A percentile compares a stretch with the other conserved stretches of the same genome.
phyloP scores from a whole-genome alignment of 2,888 invertebrate species.

The Agrotis clavis region DNA sequence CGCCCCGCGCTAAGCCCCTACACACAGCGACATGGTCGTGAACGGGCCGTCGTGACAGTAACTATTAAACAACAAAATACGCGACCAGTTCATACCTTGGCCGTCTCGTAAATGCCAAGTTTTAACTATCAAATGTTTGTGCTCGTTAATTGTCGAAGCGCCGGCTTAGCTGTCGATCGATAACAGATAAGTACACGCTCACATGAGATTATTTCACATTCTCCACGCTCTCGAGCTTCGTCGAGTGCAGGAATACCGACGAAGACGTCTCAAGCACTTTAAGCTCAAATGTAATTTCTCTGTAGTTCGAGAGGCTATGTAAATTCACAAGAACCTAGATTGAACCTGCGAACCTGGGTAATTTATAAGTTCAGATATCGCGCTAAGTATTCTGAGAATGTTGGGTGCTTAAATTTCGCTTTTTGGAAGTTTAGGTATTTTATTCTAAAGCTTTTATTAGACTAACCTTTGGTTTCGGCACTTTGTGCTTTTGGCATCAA shows the following conservation, averaged over 20 bases:
- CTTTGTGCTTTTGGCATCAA: too few relatives aligned
- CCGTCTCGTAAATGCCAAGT: conserved; percentile 59
- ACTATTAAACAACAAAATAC: background rate
- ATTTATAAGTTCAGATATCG: conserved; percentile 24
- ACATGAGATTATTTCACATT: conserved; percentile 48
- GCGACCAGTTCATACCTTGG: conserved; percentile 35
- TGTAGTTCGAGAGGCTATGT: conserved; percentile 38
- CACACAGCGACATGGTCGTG: too few relatives aligned
- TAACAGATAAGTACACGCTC: conserved; percentile 53
- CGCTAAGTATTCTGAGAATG: conserved; percentile 10
- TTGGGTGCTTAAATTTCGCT: background rate
- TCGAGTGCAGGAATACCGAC: conserved; percentile 38
- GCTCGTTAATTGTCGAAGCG: conserved; percentile 79
- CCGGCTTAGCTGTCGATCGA: conserved; percentile 61
- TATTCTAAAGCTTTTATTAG: background rate
- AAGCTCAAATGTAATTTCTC: conserved; percentile 52
- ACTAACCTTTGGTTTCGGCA: too few relatives aligned
- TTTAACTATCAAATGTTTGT: conserved; percentile 78
- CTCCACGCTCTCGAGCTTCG: conserved; percentile 41
- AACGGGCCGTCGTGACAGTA: too few relatives aligned
- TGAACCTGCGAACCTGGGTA: conserved; percentile 7
- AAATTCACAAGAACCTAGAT: conserved; percentile 35
- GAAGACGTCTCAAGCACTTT: conserved; percentile 56
- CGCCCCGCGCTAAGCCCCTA: too few relatives aligned
- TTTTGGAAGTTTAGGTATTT: background rate